Evolutionary conservation across 2,113 vertebrate species (phyloP), one percentile per base, ranked within the genome.

Genomic region (Pseudopodoces humilis): DNA sequence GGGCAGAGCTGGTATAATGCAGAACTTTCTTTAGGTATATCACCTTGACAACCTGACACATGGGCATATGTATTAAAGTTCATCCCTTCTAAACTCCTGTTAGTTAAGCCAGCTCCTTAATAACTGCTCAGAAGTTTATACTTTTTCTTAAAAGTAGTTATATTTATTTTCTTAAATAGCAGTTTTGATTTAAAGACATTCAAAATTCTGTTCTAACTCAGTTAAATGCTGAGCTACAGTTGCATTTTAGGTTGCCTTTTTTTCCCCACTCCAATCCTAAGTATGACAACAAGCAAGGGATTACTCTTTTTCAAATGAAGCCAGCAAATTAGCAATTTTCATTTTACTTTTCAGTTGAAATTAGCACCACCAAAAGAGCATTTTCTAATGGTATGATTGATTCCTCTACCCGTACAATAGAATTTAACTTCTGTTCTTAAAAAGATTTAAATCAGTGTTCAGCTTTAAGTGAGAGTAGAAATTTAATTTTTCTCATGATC

Each of bases 321-420:
- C 11, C 27, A 70, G 18, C 7, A 30, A 74, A 86, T 25, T 19
- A 67, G 50, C 11, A 60, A 77, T 78, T 88, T 59, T 59, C 25
- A 16, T 55, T 71, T 25, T 72, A 75, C 21, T 46, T 90, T 75
- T 71, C 20, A 58, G 8, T 31, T 89, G 19, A 80, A 72, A 84
- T 6, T 77, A 56, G 10, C 33, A 39, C 9, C 49, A 31, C 28
- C 23, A 94, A 39, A 43, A 46, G 27, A 56, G 2, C 53, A 35
- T 90, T 95, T 95, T 81, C 58, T 93, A 53, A 55, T 33, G 33
- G 17, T 68, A 5, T 75, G 25, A 77, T 95, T 83, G 82, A 85
- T 92, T 92, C 49, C 30, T 85, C 21, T 37, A 43, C 68, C 95
- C 91, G 55, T 2, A 27, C 44, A 47, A 82, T 18, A 49, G 7